Conservation (phyloP, 1,140 invertebrate species). For the Monochamus saltuarius region DNA sequence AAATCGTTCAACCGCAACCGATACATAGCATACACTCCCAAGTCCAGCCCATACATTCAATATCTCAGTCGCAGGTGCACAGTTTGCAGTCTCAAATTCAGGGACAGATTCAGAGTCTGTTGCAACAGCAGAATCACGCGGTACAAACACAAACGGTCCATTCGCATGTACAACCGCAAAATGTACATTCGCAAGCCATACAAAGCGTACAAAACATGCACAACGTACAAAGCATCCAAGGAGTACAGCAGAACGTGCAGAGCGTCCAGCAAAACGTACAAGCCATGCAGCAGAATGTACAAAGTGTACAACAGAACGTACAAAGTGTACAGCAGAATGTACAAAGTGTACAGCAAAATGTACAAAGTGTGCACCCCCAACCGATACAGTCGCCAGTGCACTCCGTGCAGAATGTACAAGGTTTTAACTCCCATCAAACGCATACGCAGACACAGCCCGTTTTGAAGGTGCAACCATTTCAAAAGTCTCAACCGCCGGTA, state of each 20-base stretch:
- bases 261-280: conserved; percentile 22
- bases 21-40: conserved; percentile 41
- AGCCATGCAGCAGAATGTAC: conserved; percentile 21
- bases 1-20: conserved; percentile 47
- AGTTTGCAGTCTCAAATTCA: conserved; percentile 47
- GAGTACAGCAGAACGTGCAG: conserved; percentile 16
- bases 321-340: conserved; percentile 22
- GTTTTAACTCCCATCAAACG: conserved; percentile 24
- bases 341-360: conserved; percentile 26
- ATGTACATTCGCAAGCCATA: conserved; percentile 33
- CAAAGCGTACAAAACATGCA: conserved; percentile 29
- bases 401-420: conserved; percentile 27
- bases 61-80: conserved; percentile 40
- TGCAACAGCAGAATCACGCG: conserved; percentile 44
- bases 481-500: conserved; percentile 46
- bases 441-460: conserved; percentile 42
- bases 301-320: conserved; percentile 20
- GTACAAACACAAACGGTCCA: conserved; percentile 39
- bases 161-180: conserved; percentile 27
- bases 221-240: conserved; percentile 20
- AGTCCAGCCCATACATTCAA: conserved; percentile 32
- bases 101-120: conserved; percentile 43
- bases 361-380: conserved; percentile 18
- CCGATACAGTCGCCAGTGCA: conserved; percentile 21
- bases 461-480: conserved; percentile 46